Evolutionary conservation across 2,113 vertebrate species (phyloP), one percentile per base, ranked within the genome.

Genomic region (Silurus glanis): DNA sequence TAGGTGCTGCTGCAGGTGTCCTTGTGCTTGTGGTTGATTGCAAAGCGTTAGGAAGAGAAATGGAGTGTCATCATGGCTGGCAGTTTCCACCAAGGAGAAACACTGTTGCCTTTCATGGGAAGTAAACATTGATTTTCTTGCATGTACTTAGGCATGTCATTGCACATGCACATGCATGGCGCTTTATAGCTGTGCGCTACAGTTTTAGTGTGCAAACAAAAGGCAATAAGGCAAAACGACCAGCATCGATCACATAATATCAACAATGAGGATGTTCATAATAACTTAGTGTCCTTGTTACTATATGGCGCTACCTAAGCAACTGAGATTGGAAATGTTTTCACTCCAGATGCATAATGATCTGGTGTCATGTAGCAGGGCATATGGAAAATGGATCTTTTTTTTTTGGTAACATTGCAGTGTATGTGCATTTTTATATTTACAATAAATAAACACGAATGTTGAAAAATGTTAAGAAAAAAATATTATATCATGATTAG

Each of bases 351-450:
- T 69, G 25, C 19, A 17, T 49, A 25, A 45, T 28, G 78, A 16
- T 23, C 85, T 87, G 74, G 74, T 74, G 86, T 85, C 74, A 58
- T 87, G 86, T 79, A 76, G 28, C 83, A 49, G 62, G 55, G 56
- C 66, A 37, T 37, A 37, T 2, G 37, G 1, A 37, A 37, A 37
- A 37, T 37, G 37, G 2, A 37, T 37, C 37, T 37, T 37, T 37
- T 37, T 37, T 37, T 37, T 37, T 2, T 2, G 37, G 37, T 37
- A 37, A 37, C 37, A 37, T 37, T 2, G 37, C 1, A 37, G 37
- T 37, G 37, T 37, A 37, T 37, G 28, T 37, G 28, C 28, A 37
- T 37, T 37, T 37, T 37, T 37, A 37, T 37, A 37, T 37, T 37
- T 37, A 37, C 37, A 47, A 72, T 47, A 45, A 47, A 47, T 49